These are phyloP conservation scores for Myoxocephalus aenaeus DNA, from an alignment of 2,797 vertebrate genomes.

Conservation along the genomic window DNA sequence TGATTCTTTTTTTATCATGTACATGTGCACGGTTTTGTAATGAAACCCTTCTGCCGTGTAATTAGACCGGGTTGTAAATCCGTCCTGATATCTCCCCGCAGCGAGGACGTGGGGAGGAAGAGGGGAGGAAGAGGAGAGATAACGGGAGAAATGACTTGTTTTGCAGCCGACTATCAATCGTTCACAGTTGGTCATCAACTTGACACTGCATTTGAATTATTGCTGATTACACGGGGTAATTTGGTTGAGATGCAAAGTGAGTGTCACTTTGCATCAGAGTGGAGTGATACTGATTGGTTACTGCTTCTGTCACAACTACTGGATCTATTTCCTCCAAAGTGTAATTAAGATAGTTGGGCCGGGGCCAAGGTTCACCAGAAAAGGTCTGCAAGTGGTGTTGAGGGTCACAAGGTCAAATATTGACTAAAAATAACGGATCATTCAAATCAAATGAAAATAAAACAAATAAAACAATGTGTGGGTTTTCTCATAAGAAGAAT, in stretches of 20 bases:
- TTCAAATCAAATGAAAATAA: too few species aligned
- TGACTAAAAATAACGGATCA: fast-evolving
- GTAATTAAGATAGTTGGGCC: neutral
- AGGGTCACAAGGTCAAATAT: slow-evolving; percentile 1
- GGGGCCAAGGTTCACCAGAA: neutral
- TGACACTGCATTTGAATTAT: slow-evolving; percentile 31
- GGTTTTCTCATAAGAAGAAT: too few species aligned
- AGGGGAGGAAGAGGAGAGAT: neutral
- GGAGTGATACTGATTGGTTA: slow-evolving; percentile 24
- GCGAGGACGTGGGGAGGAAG: neutral
- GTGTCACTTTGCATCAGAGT: slow-evolving; percentile 27
- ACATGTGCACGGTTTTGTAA: neutral
- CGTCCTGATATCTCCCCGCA: slow-evolving; percentile 8
- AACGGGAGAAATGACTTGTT: slow-evolving; percentile 18
- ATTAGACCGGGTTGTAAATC: slow-evolving; percentile 25
- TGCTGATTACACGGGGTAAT: slow-evolving; percentile 23
- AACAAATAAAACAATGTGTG: too few species aligned
- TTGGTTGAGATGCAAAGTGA: slow-evolving; percentile 38
- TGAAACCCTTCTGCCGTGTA: slow-evolving; percentile 7
- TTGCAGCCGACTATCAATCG: slow-evolving; percentile 11
- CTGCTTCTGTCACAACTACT: neutral
- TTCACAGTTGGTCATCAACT: slow-evolving; percentile 27
- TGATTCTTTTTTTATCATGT: neutral
- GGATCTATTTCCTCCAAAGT: slow-evolving; percentile 2
- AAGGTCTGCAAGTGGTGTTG: neutral